phyloP scores from a whole-genome alignment of 1,140 invertebrate species.

The Neomicropteryx cornuta region DNA sequence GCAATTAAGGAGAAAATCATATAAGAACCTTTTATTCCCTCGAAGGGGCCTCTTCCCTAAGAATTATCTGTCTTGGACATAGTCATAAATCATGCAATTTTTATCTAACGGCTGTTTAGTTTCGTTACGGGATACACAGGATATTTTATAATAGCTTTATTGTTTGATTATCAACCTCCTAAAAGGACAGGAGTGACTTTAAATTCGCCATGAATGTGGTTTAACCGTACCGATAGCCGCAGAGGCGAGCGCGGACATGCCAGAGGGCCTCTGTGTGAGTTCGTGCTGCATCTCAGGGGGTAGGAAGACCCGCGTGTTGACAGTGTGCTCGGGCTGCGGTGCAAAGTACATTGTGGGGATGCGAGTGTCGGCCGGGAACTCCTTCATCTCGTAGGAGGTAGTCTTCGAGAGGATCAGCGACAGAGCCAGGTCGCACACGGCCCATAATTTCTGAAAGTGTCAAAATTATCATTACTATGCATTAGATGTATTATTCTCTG shows the following conservation, averaged over 20 bases:
- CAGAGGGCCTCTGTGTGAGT: conserved; percentile 13
- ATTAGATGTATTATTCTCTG: background rate
- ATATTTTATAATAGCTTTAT: background rate
- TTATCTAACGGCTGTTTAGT: background rate
- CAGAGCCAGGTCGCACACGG: conserved; percentile 88
- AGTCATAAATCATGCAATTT: no score
- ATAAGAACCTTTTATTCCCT: no score
- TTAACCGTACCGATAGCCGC: no score
- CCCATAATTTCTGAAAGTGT: conserved; percentile 81
- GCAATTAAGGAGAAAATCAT: no score
- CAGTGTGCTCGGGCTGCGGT: conserved; percentile 54
- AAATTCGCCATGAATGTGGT: no score
- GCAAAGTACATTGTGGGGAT: conserved; percentile 82
- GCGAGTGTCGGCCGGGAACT: conserved; percentile 72
- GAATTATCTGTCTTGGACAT: no score
- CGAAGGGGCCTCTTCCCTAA: no score
- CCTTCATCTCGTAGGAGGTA: conserved; percentile 80
- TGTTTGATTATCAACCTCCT: no score
- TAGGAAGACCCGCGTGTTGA: conserved; percentile 60
- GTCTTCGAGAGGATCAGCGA: conserved; percentile 78
- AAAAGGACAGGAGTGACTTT: no score
- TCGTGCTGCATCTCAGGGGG: conserved; percentile 53
- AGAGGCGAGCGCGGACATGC: no score
- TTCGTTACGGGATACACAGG: background rate
- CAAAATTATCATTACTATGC: conserved; percentile 10